A percentile compares a stretch with the other conserved stretches of the same genome.
phyloP scores from a whole-genome alignment of 2,797 vertebrate genomes.

The Tenualosa ilisha region DNA sequence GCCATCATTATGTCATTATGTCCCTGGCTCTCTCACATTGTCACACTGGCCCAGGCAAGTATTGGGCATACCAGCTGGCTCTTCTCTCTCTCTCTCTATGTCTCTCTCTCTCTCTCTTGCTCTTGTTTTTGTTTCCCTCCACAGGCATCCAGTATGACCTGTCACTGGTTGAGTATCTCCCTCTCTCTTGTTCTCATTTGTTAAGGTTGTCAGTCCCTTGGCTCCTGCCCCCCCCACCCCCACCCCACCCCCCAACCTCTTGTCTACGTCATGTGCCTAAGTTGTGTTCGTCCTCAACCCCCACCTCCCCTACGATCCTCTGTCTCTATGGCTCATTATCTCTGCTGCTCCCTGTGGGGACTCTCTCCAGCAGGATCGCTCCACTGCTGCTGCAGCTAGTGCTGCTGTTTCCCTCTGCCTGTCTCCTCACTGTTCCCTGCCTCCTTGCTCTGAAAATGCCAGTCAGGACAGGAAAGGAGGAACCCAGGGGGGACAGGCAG shows the following conservation, averaged over 20 bases:
- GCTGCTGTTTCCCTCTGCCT: background rate
- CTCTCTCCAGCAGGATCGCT: background rate
- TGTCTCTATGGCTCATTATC: slow-evolving; percentile 9
- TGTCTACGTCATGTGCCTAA: background rate
- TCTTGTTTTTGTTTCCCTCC: background rate
- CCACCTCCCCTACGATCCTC: background rate
- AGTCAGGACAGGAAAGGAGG: background rate
- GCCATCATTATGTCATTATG: background rate
- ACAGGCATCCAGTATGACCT: too few relatives aligned
- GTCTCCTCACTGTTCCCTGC: background rate
- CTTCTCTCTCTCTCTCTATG: background rate
- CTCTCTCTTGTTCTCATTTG: background rate
- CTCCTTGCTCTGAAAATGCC: slow-evolving; percentile 19
- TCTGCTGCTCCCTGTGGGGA: background rate
- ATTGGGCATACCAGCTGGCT: background rate
- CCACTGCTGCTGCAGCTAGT: background rate
- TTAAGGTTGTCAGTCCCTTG: too few relatives aligned
- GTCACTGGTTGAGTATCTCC: too few relatives aligned
- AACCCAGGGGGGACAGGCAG: background rate
- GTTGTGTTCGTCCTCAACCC: too few relatives aligned
- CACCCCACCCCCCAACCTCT: too few relatives aligned
- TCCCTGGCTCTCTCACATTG: background rate
- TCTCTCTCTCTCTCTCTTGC: background rate
- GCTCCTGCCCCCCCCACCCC: too few relatives aligned
- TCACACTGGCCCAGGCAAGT: background rate